Conservation (phyloP, 1,140 invertebrate species). For the Bombus difficillimus region DNA sequence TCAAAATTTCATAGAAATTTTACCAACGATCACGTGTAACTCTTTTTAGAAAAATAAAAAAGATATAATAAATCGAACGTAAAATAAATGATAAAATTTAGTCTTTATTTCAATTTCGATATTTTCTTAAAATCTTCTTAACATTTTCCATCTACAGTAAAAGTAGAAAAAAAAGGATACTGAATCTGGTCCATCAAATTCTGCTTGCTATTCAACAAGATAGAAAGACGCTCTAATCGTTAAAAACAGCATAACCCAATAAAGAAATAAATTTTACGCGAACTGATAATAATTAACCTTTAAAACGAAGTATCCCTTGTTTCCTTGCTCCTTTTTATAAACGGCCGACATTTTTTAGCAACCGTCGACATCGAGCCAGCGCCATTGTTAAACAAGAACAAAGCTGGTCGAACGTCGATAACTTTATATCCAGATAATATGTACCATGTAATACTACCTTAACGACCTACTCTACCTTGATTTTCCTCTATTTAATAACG, state of each 20-base stretch:
- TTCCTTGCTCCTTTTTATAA: not conserved
- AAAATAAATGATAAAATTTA: not conserved
- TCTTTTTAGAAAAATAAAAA: not conserved
- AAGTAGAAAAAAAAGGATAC: too few species aligned
- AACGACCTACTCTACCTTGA: not conserved
- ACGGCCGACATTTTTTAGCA: not conserved
- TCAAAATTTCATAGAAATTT: not conserved
- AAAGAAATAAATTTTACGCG: not conserved
- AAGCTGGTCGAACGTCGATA: not conserved
- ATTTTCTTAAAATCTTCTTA: not conserved
- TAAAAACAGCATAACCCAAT: not conserved
- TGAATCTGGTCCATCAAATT: not conserved
- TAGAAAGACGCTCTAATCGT: not conserved
- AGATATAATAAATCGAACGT: not conserved
- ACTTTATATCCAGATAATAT: conserved; percentile 1
- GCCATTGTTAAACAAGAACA: conserved; percentile 19
- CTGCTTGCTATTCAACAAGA: not conserved
- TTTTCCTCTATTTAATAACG: not conserved
- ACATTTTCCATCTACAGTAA: not conserved
- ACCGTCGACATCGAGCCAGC: not conserved
- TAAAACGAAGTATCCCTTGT: not conserved
- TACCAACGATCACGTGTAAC: not conserved
- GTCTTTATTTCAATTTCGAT: not conserved
- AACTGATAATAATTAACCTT: not conserved
- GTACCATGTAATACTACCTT: not conserved